These are phyloP conservation scores for Diplazon laetatorius DNA, from an alignment of 2,888 invertebrate species.

Conservation along the genomic window DNA sequence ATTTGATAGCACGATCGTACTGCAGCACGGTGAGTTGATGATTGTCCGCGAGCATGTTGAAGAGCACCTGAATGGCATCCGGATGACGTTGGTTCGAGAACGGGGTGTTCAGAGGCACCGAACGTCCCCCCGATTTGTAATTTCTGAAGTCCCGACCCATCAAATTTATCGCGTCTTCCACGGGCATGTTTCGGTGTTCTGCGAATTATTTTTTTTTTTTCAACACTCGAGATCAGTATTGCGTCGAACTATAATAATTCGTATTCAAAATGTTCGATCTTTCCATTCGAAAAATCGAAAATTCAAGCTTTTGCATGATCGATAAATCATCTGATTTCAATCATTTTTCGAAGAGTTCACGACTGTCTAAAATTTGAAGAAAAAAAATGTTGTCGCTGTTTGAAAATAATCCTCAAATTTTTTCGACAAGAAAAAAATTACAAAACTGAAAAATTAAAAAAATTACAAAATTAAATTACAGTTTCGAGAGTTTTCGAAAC, in stretches of 20 bases:
- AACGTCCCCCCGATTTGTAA: constrained; percentile 85
- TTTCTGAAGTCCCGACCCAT: constrained; percentile 88
- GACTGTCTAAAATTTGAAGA: no score
- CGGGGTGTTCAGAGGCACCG: constrained; percentile 84
- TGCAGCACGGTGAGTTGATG: constrained; percentile 90
- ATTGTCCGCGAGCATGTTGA: constrained; percentile 93
- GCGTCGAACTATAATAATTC: no score
- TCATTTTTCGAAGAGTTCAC: background rate
- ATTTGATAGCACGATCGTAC: constrained; percentile 90
- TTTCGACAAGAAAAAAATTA: no score
- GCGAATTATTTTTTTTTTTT: constrained; percentile 69
- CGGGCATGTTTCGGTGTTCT: constrained; percentile 98
- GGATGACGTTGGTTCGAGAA: constrained; percentile 82
- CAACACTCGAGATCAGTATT: background rate
- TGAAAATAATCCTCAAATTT: no score
- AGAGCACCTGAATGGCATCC: constrained; percentile 80
- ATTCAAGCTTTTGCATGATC: background rate
- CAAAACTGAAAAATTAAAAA: no score
- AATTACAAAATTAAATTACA: no score
- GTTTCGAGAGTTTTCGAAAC: no score
- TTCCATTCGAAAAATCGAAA: constrained; percentile 15
- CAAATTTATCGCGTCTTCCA: constrained; percentile 94
- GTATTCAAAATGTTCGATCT: no score
- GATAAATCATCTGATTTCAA: constrained; percentile 17
- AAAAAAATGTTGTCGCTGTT: no score